Conservation (phyloP, 2,888 invertebrate genomes). For the Nomada ruficornis region DNA sequence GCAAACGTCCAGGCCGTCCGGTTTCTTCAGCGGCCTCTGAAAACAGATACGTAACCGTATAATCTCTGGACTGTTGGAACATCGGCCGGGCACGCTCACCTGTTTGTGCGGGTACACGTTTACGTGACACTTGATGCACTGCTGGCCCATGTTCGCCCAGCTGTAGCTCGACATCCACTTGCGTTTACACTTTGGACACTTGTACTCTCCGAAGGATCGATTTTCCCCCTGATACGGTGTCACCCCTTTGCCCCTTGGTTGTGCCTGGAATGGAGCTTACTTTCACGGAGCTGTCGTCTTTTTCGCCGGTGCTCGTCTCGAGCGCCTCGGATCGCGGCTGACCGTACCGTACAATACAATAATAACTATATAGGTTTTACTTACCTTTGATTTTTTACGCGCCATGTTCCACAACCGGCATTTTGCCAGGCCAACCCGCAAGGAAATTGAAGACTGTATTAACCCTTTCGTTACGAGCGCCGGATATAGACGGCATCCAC, state of each 20-base stretch:
- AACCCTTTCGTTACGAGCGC: no score
- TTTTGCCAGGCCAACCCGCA: no score
- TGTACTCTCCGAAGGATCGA: constrained; percentile 95
- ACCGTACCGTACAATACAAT: no score
- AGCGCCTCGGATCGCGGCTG: no score
- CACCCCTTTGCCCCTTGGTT: constrained; percentile 92
- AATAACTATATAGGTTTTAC: no score
- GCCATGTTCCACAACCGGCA: no score
- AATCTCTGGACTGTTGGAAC: background rate
- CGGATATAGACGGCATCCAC: no score
- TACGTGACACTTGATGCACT: constrained; percentile 95
- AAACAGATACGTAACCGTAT: constrained; percentile 74
- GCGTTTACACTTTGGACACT: constrained; percentile 95
- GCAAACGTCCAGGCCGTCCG: constrained; percentile 94
- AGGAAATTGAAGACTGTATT: no score
- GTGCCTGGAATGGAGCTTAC: constrained; percentile 86
- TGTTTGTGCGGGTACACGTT: constrained; percentile 96
- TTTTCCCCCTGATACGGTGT: constrained; percentile 97
- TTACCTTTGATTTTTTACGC: no score
- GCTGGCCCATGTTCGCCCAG: constrained; percentile 96
- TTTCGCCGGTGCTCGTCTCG: no score
- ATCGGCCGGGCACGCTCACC: constrained; percentile 85
- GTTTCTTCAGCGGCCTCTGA: constrained; percentile 93
- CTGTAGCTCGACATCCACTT: constrained; percentile 97
- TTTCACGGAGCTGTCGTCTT: background rate